A percentile compares a stretch with the other conserved stretches of the same genome.
Conservation (phyloP, 2,888 invertebrate species). For the Julus scandinavius region DNA sequence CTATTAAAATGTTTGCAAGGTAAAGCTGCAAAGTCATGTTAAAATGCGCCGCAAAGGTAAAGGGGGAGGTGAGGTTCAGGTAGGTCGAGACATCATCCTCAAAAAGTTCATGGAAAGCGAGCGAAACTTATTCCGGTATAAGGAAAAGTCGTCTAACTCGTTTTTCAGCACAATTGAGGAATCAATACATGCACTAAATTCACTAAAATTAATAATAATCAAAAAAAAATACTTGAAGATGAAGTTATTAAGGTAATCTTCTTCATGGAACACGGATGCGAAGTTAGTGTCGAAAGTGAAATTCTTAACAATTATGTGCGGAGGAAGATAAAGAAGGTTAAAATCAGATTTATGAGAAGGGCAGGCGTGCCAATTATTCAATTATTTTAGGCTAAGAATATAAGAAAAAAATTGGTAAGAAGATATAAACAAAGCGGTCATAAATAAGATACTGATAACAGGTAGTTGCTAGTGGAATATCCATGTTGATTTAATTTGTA, state of each 20-base stretch:
- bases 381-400: slow-evolving; percentile 17
- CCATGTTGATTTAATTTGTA: background rate
- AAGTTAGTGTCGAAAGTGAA: background rate
- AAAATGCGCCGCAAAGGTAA: background rate
- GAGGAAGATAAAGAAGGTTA: slow-evolving; percentile 29
- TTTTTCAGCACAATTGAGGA: slow-evolving; percentile 4
- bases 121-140: slow-evolving; percentile 42
- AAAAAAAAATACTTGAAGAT: background rate
- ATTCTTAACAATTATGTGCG: slow-evolving; percentile 22
- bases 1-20: background rate
- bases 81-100: slow-evolving; percentile 36
- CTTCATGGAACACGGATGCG: slow-evolving; percentile 9
- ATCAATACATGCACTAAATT: slow-evolving; percentile 38
- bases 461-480: background rate
- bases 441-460: background rate
- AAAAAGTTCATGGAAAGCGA: slow-evolving; percentile 38
- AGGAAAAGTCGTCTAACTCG: slow-evolving; percentile 39
- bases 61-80: slow-evolving; percentile 14
- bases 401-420: too few species aligned
- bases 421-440: background rate
- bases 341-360: slow-evolving; percentile 28
- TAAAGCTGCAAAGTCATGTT: slow-evolving; percentile 42
- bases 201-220: slow-evolving; percentile 1
- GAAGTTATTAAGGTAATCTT: slow-evolving; percentile 39
- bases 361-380: slow-evolving; percentile 6